Evolutionary conservation across 2,888 invertebrate genomes (phyloP), one percentile per base, ranked within the genome.

Genomic region (Parnassius glacialis): DNA sequence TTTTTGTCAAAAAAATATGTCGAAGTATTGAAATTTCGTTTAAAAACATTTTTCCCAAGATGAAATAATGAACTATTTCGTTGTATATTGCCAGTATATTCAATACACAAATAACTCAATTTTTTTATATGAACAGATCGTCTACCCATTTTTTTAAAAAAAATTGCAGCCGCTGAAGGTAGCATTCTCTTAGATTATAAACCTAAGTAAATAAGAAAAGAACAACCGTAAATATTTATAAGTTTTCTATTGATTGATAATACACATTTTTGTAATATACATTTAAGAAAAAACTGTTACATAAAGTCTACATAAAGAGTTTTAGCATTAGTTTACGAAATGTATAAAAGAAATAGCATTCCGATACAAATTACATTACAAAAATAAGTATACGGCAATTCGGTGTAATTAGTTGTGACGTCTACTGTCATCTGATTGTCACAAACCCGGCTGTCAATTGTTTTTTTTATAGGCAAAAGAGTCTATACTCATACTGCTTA

Each of bases 141-240:
- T 69, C 79, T 82, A 65, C 83, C 78, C 58, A 88, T 59, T 73
- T 85, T 88, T 70, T 82, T 81, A 73, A 81, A 90, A 63, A 89
- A 77, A 72, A 75, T 84, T 58, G 82, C 76, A 67, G 80, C 81
- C 69, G 83, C 71, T 60, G 84, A 83, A 70, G 85, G 84, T 71
- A 90, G 79, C 84, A 87, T 84, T 70, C 74, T 80, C 73, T 74
- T 74, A 70, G 7, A 34, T 34, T 34, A 52, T 54, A 57, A 62
- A 58, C 25, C 44, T 16, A 42, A 50, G 58, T 56, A 56, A 61
- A 57, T 63, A 50, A 47, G 42, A 34, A 50, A 9, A 12, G 12
- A n/a, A 45, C 45, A n/a, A 12, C 2, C 54, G 53, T 13, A 53
- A 47, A 10, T 10, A 12, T 10, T 51, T 50, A 43, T 48, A n/a